Evolutionary conservation across 92 coral and sea anemone genomes (phyloP).

Genomic region (Palythoa heliodiscus): DNA sequence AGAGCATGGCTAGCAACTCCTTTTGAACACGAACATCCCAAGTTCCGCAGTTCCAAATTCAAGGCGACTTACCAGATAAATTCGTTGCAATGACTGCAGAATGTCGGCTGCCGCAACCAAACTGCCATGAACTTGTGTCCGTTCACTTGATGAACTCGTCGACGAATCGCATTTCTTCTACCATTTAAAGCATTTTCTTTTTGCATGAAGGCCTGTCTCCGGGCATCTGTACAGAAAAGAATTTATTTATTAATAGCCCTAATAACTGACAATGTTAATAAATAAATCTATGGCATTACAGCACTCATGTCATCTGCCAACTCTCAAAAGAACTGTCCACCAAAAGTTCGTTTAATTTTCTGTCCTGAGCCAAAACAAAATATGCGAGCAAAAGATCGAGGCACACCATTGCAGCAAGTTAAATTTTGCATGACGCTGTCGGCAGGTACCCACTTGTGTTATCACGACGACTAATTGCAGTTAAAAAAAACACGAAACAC

Average conservation of each 20-base stretch:
- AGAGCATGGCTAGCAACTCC: neutral
- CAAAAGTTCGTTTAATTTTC: slow-evolving; percentile 11
- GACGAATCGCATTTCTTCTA: slow-evolving; percentile 91
- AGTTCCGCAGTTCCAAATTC: neutral
- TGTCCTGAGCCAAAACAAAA: slow-evolving; percentile 15
- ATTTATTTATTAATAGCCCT: slow-evolving; percentile 19
- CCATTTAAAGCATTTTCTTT: slow-evolving; percentile 90
- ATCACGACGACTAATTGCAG: slow-evolving; percentile 9
- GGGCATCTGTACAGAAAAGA: slow-evolving; percentile 37
- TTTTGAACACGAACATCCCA: neutral
- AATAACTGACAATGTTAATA: slow-evolving; percentile 22
- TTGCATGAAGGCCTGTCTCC: slow-evolving; percentile 75
- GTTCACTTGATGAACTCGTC: slow-evolving; percentile 91
- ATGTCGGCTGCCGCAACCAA: slow-evolving; percentile 95
- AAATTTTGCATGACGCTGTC: neutral
- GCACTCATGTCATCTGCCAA: neutral
- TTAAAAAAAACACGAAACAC: slow-evolving; percentile 24
- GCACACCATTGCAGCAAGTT: slow-evolving; percentile 13
- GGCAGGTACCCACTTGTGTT: slow-evolving; percentile 27
- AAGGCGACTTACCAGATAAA: slow-evolving; percentile 88
- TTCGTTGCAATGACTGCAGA: slow-evolving; percentile 94
- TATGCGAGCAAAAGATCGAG: slow-evolving; percentile 13
- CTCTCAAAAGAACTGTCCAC: neutral
- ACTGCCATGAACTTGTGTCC: slow-evolving; percentile 99
- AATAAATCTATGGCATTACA: slow-evolving; percentile 27